Evolutionary conservation across 2,797 vertebrate species (phyloP).

Genomic region (Alouatta caraya): DNA sequence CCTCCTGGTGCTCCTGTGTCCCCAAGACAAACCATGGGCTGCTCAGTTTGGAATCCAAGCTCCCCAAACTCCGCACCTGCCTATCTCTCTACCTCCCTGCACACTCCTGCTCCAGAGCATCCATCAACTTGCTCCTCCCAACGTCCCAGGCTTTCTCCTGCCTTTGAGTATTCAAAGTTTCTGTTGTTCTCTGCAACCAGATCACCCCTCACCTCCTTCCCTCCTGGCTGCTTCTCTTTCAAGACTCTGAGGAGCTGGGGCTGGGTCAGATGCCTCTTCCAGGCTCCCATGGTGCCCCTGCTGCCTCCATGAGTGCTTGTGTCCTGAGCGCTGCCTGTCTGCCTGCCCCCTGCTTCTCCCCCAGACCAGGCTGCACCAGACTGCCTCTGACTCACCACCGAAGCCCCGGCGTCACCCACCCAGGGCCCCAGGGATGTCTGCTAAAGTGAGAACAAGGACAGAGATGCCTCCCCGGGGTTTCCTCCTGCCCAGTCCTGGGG

Average conservation of each 20-base stretch:
- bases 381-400: background rate
- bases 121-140: background rate
- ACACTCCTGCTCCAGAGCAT: background rate
- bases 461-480: constrained; percentile 5
- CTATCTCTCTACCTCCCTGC: background rate
- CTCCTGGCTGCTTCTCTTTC: background rate
- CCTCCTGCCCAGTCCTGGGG: constrained; percentile 65
- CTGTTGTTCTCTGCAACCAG: background rate
- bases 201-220: background rate
- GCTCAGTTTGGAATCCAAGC: background rate
- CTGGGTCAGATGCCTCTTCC: background rate
- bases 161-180: background rate
- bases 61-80: too few relatives aligned
- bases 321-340: background rate
- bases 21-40: background rate
- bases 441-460: constrained; percentile 8
- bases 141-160: background rate
- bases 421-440: constrained; percentile 1
- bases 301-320: accelerated
- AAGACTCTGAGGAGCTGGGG: background rate
- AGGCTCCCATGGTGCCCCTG: background rate
- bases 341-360: background rate
- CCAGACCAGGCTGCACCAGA: background rate
- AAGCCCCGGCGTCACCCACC: background rate
- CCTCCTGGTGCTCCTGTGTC: background rate